phyloP scores from a whole-genome alignment of 2,113 vertebrate genomes.

The Nothoprocta perdicaria region DNA sequence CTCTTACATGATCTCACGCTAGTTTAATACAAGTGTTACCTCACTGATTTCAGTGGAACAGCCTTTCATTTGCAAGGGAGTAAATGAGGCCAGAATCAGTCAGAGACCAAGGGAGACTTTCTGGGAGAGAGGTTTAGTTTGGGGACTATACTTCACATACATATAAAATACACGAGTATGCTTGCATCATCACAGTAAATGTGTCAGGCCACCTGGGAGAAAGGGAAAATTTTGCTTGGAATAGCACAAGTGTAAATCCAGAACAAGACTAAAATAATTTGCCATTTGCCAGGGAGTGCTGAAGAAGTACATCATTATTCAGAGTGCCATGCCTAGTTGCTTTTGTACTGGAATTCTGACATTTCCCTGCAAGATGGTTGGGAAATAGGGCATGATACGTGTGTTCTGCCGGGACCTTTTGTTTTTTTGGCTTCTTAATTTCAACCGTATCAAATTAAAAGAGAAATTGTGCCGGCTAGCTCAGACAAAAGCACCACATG shows the following conservation, averaged over 20 bases:
- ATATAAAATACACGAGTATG: not conserved
- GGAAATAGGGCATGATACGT: not conserved
- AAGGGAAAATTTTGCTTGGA: not conserved
- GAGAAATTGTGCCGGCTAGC: not conserved
- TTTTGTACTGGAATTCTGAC: not conserved
- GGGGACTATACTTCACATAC: not conserved
- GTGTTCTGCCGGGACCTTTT: not conserved
- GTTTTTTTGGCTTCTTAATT: not conserved
- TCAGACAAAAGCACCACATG: not conserved
- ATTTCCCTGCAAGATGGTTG: not conserved
- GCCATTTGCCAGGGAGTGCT: not conserved
- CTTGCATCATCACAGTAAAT: not conserved
- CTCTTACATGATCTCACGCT: constrained; percentile 51
- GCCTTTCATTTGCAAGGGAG: constrained; percentile 21
- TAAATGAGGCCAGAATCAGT: constrained; percentile 53
- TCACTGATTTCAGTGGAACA: constrained; percentile 7
- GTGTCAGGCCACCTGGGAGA: constrained; percentile 14
- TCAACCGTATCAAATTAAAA: not conserved
- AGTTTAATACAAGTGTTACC: constrained; percentile 33
- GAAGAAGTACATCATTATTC: not conserved
- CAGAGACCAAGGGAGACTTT: constrained; percentile 7
- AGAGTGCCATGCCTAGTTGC: not conserved
- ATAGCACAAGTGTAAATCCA: constrained; percentile 21
- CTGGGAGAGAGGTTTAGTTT: constrained; percentile 24
- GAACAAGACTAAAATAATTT: not conserved